Evolutionary conservation across 2,797 vertebrate genomes (phyloP).

Genomic region (Miichthys miiuy): DNA sequence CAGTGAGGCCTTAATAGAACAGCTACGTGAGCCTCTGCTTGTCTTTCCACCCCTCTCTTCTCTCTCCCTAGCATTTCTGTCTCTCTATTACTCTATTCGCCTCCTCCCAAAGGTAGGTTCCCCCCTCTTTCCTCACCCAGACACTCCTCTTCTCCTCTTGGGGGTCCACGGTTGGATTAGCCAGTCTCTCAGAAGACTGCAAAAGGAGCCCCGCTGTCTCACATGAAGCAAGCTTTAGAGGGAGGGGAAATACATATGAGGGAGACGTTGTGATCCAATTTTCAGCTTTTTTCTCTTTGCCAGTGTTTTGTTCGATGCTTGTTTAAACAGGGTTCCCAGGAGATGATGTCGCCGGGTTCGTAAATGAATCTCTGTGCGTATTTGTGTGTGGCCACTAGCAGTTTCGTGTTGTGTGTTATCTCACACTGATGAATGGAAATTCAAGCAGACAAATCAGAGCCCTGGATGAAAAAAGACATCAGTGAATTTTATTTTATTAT

Average conservation of each 20-base stretch:
- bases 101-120: slow-evolving; percentile 5
- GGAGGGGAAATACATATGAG: slow-evolving; percentile 4
- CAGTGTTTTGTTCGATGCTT: slow-evolving; percentile 51
- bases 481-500: not conserved
- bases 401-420: slow-evolving; percentile 30
- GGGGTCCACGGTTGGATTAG: slow-evolving; percentile 70
- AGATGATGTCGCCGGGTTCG: slow-evolving; percentile 55
- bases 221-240: slow-evolving; percentile 49
- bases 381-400: slow-evolving; percentile 30
- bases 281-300: slow-evolving; percentile 57
- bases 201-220: slow-evolving; percentile 50
- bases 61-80: slow-evolving; percentile 2
- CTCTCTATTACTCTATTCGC: slow-evolving; percentile 17
- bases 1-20: slow-evolving; percentile 43
- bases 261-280: slow-evolving; percentile 71
- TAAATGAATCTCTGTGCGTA: slow-evolving; percentile 47
- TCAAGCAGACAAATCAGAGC: not conserved
- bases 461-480: slow-evolving; percentile 1
- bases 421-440: slow-evolving; percentile 51
- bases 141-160: slow-evolving; percentile 4
- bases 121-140: not conserved
- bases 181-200: slow-evolving; percentile 43
- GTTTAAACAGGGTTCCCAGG: slow-evolving; percentile 66
- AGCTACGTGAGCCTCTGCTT: not conserved
- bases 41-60: not conserved